A percentile compares a stretch with the other conserved stretches of the same genome.
phyloP scores from a whole-genome alignment of 2,888 invertebrate species.

The Hylaea fasciaria region DNA sequence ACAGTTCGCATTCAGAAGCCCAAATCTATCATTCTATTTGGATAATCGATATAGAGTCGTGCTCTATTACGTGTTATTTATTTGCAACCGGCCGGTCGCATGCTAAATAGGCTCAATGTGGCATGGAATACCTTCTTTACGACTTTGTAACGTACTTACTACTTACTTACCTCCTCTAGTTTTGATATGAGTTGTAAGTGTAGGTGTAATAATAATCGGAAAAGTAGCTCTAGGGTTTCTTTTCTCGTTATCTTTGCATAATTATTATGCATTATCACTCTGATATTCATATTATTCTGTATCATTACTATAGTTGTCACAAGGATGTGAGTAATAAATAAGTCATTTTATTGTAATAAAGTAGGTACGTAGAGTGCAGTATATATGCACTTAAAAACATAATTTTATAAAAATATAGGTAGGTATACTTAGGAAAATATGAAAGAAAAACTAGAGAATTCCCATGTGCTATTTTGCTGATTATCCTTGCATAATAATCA shows the following conservation, averaged over 20 bases:
- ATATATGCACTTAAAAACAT: not conserved
- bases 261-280: not conserved
- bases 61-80: constrained; percentile 51
- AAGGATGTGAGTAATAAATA: too few relatives aligned
- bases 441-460: too few relatives aligned
- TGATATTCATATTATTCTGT: too few relatives aligned
- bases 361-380: too few relatives aligned
- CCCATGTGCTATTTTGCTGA: too few relatives aligned
- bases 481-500: too few relatives aligned
- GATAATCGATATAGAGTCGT: constrained; percentile 62
- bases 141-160: not conserved
- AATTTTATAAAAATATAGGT: too few relatives aligned
- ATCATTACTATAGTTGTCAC: too few relatives aligned
- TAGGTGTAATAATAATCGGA: not conserved
- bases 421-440: too few relatives aligned
- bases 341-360: too few relatives aligned
- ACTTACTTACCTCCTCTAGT: not conserved
- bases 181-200: not conserved
- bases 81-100: constrained; percentile 51
- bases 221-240: not conserved
- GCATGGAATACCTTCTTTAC: constrained; percentile 17
- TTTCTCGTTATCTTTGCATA: not conserved
- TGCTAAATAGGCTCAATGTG: constrained; percentile 43
- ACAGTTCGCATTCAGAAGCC: constrained; percentile 59
- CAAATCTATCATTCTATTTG: constrained; percentile 60